Conservation (phyloP, 1,140 invertebrate species). For the Episyrphus balteatus region DNA sequence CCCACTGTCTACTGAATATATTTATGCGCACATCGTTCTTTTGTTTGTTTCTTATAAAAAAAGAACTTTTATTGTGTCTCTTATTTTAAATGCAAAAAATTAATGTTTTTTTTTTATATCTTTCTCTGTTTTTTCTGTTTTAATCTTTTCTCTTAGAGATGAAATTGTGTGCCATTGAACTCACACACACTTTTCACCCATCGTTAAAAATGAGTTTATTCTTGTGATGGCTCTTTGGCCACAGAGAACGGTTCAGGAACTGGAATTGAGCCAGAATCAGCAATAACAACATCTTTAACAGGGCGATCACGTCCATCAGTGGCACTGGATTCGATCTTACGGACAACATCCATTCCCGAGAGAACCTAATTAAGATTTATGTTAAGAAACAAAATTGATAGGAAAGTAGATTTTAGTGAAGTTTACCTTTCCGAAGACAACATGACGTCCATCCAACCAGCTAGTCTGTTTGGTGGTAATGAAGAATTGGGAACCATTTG, state of each 20-base stretch:
- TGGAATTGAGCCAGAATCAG: conserved; percentile 54
- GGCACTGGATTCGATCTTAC: conserved; percentile 66
- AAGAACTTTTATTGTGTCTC: no score
- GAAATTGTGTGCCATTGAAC: no score
- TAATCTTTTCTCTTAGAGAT: no score
- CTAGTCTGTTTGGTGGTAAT: conserved; percentile 84
- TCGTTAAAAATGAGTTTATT: no score
- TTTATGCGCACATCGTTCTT: no score
- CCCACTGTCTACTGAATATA: no score
- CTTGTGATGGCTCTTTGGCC: conserved; percentile 39
- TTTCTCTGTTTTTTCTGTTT: no score
- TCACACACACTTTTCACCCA: no score
- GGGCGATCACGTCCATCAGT: conserved; percentile 72
- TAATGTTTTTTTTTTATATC: no score
- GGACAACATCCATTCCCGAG: conserved; percentile 58
- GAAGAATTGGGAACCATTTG: conserved; percentile 98
- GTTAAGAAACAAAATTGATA: not conserved
- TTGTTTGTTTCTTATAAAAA: no score
- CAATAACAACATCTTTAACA: conserved; percentile 66
- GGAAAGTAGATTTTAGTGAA: not conserved
- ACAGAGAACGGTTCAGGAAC: conserved; percentile 70
- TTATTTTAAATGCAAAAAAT: no score
- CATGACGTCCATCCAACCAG: conserved; percentile 94
- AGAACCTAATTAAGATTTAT: conserved; percentile 8
- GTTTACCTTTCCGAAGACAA: conserved; percentile 84